Evolutionary conservation across 2,888 invertebrate species (phyloP).

Genomic region (Notodonta ziczac): DNA sequence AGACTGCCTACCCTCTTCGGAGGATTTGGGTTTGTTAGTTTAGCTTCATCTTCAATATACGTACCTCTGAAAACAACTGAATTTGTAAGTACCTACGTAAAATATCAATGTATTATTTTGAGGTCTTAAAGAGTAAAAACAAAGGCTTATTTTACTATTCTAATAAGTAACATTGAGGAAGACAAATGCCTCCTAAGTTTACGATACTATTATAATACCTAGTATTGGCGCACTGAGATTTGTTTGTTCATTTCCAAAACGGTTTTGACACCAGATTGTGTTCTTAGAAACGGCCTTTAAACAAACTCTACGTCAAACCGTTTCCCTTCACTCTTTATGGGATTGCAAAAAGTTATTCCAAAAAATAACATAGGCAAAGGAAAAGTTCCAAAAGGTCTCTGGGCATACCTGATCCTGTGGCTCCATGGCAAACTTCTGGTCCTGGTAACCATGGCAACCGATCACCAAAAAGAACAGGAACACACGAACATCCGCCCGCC

Average conservation of each 20-base stretch:
- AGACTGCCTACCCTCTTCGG: too few species aligned
- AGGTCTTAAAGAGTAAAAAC: too few species aligned
- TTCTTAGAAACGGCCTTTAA: constrained; percentile 8
- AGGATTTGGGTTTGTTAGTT: too few species aligned
- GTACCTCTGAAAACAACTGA: too few species aligned
- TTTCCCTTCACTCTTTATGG: neutral
- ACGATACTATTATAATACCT: too few species aligned
- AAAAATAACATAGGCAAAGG: constrained; percentile 8
- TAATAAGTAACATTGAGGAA: too few species aligned
- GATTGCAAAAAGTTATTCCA: neutral
- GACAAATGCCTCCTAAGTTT: too few species aligned
- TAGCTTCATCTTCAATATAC: too few species aligned
- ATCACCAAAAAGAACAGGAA: constrained; percentile 59
- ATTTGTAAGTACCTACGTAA: too few species aligned
- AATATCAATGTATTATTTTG: too few species aligned
- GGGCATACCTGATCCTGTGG: constrained; percentile 89
- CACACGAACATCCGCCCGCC: constrained; percentile 63
- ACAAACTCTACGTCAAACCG: neutral
- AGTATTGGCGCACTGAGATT: neutral
- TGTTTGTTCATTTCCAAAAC: neutral
- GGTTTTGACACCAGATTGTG: neutral
- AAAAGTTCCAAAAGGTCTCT: neutral
- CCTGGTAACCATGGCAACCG: constrained; percentile 74
- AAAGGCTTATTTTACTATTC: too few species aligned
- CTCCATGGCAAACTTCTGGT: constrained; percentile 96